Base-by-base conservation (phyloP, 2,113 vertebrate genomes). In the Onychostoma macrolepis region DNA sequence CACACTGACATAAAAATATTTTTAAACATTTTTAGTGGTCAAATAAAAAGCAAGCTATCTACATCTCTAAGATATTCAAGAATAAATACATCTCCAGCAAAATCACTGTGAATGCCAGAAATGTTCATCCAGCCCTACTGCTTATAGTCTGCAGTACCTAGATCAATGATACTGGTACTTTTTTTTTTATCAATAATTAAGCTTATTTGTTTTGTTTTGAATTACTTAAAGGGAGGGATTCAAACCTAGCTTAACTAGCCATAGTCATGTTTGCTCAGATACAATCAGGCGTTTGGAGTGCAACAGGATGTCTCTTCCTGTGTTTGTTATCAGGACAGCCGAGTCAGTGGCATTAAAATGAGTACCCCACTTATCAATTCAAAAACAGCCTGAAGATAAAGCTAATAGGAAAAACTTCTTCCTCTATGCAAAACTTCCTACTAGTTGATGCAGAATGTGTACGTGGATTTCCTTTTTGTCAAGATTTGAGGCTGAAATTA, bases 361-460 rank as follows among this genome's bases (percentile, higher is more conserved):
- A 69, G 41, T 53, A 61, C 24, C 71, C 21, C 12, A 82, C 67
- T 75, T 89, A 87, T 88, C 87, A 86, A 48, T 17, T 11, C 48
- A 83, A 72, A 81, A 76, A 41, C 81, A 85, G 72, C 17, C 28
- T 15, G 61, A 85, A 83, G 83, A 88, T 87, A 83, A 87, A 82
- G 41, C 19, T 17, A 56, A 58, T 48, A 17, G 9, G 38, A 83
- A 85, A 89, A 84, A 24, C 65, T 1, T 53, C 53, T 15, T 87
- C 75, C 24, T 65, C 21, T 15, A 78, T 48, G 43, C 65, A 82
- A 87, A 87, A 43, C 24, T 0, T 78, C 15, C 41, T 45, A 26
- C 38, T 45, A 75, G 38, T 26, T 26, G 41, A 48, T 41, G 36
- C 36, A 72, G 15, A 15, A 28, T 26, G 41, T 76, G 41, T 48